These are phyloP conservation scores for Ceratina australensis DNA, from an alignment of 1,140 invertebrate species.

Conservation along the genomic window DNA sequence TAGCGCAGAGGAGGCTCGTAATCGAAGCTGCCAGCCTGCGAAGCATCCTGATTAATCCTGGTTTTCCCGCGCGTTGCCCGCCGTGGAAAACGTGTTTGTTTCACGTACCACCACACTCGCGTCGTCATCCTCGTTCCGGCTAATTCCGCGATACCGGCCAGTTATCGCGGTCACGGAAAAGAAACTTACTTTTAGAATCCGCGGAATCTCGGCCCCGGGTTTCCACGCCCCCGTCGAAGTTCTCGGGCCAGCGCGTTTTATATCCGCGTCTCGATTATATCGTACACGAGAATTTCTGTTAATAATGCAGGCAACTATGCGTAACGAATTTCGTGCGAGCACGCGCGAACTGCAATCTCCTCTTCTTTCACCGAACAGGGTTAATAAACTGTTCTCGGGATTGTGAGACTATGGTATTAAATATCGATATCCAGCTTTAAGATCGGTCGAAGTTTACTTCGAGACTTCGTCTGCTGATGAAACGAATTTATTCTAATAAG, in stretches of 20 bases:
- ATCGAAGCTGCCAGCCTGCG: slow-evolving; percentile 5
- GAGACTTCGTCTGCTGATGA: background rate
- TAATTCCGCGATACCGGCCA: background rate
- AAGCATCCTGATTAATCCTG: slow-evolving; percentile 33
- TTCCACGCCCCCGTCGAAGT: background rate
- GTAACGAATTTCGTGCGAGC: slow-evolving; percentile 13
- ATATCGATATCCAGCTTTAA: slow-evolving; percentile 4
- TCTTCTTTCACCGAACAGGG: background rate
- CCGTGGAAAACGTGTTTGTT: background rate
- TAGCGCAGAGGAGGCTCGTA: background rate
- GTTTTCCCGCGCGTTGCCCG: background rate
- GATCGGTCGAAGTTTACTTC: background rate
- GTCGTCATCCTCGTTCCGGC: background rate
- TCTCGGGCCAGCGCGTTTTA: slow-evolving; percentile 15
- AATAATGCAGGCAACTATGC: slow-evolving; percentile 39
- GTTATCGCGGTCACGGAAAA: background rate
- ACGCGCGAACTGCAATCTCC: background rate
- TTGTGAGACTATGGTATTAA: background rate
- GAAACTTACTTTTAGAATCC: slow-evolving; percentile 21
- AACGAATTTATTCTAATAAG: too few relatives aligned
- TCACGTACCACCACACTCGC: too few relatives aligned
- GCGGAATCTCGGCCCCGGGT: slow-evolving; percentile 4
- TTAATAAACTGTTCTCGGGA: slow-evolving; percentile 21
- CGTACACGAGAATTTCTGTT: slow-evolving; percentile 27
- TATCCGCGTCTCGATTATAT: slow-evolving; percentile 2